phyloP scores from a whole-genome alignment of 1,140 invertebrate genomes.

The Ruditapes philippinarum region DNA sequence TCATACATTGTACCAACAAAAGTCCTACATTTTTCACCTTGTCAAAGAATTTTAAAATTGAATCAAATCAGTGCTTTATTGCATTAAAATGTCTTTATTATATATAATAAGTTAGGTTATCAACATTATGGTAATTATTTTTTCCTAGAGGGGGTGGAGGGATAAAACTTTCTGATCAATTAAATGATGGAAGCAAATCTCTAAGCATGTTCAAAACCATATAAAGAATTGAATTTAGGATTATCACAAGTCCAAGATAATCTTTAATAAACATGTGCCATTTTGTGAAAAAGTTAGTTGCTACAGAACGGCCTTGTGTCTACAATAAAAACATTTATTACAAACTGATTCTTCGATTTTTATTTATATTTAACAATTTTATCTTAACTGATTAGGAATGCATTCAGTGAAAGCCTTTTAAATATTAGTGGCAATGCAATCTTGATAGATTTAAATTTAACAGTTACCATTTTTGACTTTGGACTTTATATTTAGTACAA shows the following conservation, averaged over 20 bases:
- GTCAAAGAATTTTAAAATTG: too few species aligned
- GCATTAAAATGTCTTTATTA: too few species aligned
- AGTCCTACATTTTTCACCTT: too few species aligned
- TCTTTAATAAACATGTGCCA: background rate
- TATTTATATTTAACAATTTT: conserved; percentile 26
- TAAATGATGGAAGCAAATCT: background rate
- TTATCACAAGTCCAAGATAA: background rate
- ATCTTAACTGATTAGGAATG: conserved; percentile 16
- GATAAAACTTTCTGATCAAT: background rate
- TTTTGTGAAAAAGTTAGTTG: background rate
- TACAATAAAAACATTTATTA: background rate
- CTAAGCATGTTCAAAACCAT: background rate
- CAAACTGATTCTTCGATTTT: conserved; percentile 16
- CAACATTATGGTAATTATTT: too few species aligned
- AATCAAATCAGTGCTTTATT: too few species aligned
- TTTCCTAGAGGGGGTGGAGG: too few species aligned
- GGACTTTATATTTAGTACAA: background rate
- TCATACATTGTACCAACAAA: too few species aligned
- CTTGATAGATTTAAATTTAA: conserved; percentile 46
- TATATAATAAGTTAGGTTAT: too few species aligned
- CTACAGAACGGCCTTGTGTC: background rate
- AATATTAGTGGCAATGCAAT: conserved; percentile 41
- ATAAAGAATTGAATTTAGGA: background rate
- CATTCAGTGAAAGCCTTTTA: conserved; percentile 18
- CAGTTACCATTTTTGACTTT: conserved; percentile 18